Conservation (phyloP, 1,140 invertebrate genomes). For the Penaeus chinensis region DNA sequence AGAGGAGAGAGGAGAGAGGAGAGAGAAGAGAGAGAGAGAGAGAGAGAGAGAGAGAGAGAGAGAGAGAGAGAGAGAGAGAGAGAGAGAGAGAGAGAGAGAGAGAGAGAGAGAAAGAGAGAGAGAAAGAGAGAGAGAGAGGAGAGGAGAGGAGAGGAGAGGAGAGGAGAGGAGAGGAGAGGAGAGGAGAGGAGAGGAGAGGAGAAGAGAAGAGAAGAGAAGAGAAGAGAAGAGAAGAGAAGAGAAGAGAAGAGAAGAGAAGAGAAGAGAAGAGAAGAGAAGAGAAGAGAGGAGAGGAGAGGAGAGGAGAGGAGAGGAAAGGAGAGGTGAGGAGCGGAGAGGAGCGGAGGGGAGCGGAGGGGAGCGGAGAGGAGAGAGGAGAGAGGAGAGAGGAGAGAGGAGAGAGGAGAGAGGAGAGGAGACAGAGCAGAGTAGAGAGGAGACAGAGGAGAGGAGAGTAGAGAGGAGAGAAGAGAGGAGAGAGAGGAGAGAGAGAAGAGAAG, state of each 20-base stretch:
- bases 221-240: neutral
- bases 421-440: too few species aligned
- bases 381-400: too few species aligned
- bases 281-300: neutral
- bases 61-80: neutral
- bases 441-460: too few species aligned
- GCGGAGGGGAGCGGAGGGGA: too few species aligned
- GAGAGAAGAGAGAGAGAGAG: neutral
- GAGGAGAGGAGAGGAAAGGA: constrained; percentile 12
- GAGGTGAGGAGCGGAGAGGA: neutral
- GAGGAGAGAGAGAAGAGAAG: too few species aligned
- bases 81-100: neutral
- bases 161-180: neutral
- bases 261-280: neutral
- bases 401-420: neutral
- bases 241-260: neutral
- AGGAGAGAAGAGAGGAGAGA: too few species aligned
- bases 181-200: neutral
- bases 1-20: neutral
- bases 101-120: neutral
- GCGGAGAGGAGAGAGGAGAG: neutral
- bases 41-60: neutral
- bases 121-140: neutral
- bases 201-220: neutral
- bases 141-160: constrained; percentile 22